Evolutionary conservation across 2,888 invertebrate genomes (phyloP).

Genomic region (Hedychridium roseum): DNA sequence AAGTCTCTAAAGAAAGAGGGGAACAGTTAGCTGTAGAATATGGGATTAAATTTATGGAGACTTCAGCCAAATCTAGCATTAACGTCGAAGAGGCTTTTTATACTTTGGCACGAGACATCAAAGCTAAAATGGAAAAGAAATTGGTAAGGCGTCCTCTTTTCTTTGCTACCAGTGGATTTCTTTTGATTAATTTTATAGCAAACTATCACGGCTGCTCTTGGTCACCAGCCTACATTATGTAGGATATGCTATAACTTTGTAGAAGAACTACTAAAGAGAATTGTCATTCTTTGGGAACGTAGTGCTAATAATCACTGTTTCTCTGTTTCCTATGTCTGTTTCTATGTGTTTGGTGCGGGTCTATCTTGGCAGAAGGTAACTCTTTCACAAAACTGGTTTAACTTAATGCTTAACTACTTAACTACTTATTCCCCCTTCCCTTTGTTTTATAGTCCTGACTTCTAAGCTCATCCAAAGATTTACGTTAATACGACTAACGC

Average conservation of each 20-base stretch:
- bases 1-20: constrained; percentile 93
- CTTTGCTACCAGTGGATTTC: no score
- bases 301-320: constrained; percentile 55
- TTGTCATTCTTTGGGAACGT: no score
- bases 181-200: no score
- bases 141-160: constrained; percentile 80
- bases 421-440: no score
- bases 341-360: constrained; percentile 63
- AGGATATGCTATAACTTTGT: no score
- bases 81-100: constrained; percentile 99
- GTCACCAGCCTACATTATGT: no score
- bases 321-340: constrained; percentile 61
- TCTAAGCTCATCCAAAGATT: no score
- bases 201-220: no score
- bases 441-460: no score
- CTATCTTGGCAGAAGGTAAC: constrained; percentile 63
- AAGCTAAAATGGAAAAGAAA: constrained; percentile 98
- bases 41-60: constrained; percentile 99
- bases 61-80: constrained; percentile 96
- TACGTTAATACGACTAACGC: no score
- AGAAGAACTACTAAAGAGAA: no score
- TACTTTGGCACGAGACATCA: constrained; percentile 96
- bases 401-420: constrained; percentile 20
- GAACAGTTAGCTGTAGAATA: constrained; percentile 98
- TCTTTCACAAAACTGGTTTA: constrained; percentile 38